phyloP scores from a whole-genome alignment of 2,888 invertebrate species.

The Sylvicola fuscatus region DNA sequence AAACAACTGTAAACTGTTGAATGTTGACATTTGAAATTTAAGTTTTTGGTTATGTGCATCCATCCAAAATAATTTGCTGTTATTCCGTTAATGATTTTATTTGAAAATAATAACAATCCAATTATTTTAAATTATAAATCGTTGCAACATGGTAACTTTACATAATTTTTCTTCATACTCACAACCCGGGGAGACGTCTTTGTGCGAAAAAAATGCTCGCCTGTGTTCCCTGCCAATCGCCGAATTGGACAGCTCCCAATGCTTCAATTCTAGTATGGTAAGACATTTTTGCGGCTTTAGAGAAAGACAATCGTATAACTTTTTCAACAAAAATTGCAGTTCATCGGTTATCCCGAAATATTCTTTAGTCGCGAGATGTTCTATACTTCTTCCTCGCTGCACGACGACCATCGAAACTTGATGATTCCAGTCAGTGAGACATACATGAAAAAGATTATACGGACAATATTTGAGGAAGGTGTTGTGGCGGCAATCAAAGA shows the following conservation, averaged over 20 bases:
- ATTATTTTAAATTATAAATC: neutral
- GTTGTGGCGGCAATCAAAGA: slow-evolving; percentile 43
- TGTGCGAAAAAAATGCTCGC: slow-evolving; percentile 42
- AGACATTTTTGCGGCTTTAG: too few species aligned
- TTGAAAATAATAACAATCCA: too few species aligned
- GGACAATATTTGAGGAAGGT: slow-evolving; percentile 58
- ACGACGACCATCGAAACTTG: slow-evolving; percentile 27
- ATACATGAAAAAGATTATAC: slow-evolving; percentile 50
- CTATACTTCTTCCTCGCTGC: slow-evolving; percentile 14
- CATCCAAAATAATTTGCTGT: too few species aligned
- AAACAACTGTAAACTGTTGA: too few species aligned
- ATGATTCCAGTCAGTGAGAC: slow-evolving; percentile 48
- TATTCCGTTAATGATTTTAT: too few species aligned
- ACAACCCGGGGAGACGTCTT: slow-evolving; percentile 27
- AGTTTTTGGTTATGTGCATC: too few species aligned
- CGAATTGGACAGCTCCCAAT: slow-evolving; percentile 13
- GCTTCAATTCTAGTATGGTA: slow-evolving; percentile 5
- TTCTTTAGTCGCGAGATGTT: slow-evolving; percentile 41
- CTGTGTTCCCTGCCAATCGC: slow-evolving; percentile 34
- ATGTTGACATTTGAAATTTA: too few species aligned
- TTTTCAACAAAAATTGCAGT: neutral
- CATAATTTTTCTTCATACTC: neutral
- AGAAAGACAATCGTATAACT: neutral
- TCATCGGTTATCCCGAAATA: slow-evolving; percentile 44
- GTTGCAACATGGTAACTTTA: neutral